Percentiles rank a stretch among this genome's conserved stretches.
Evolutionary conservation across 2,797 vertebrate genomes (phyloP).

Genomic region (Trematomus bernacchii): DNA sequence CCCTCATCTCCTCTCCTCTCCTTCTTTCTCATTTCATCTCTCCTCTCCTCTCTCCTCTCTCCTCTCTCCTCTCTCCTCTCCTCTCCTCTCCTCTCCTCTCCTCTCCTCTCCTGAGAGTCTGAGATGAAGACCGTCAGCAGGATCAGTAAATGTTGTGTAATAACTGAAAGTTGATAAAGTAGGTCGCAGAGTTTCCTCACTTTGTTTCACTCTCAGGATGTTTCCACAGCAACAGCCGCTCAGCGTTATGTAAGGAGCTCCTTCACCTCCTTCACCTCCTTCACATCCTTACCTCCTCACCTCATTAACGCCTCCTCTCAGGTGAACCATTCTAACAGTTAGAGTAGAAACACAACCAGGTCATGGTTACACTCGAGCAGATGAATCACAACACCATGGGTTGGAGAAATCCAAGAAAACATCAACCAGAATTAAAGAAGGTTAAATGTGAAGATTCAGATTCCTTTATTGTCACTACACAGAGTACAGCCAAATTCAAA

Average conservation of each 20-base stretch:
- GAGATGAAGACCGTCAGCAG: neutral
- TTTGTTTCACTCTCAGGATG: conserved; percentile 26
- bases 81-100: no score
- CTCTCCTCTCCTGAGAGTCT: neutral
- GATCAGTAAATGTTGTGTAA: conserved; percentile 33
- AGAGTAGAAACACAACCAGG: no score
- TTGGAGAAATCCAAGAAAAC: no score
- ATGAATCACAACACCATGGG: no score
- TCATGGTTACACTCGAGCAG: no score
- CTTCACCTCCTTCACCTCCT: conserved; percentile 7
- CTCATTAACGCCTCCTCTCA: neutral
- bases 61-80: no score
- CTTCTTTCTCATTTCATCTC: no score
- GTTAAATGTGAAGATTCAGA: no score
- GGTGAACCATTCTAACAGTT: neutral
- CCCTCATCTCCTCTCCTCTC: neutral
- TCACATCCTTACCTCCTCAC: neutral
- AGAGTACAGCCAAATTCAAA: no score
- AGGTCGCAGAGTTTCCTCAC: conserved; percentile 53
- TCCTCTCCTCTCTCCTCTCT: no score
- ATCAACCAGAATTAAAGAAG: no score
- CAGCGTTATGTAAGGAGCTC: conserved; percentile 23
- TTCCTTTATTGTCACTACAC: no score
- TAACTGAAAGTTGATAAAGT: conserved; percentile 32
- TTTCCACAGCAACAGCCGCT: conserved; percentile 49